Percentiles rank a stretch among this genome's conserved stretches.
These are phyloP conservation scores for Megalops atlanticus DNA, from an alignment of 2,113 vertebrate species.

Conservation along the genomic window DNA sequence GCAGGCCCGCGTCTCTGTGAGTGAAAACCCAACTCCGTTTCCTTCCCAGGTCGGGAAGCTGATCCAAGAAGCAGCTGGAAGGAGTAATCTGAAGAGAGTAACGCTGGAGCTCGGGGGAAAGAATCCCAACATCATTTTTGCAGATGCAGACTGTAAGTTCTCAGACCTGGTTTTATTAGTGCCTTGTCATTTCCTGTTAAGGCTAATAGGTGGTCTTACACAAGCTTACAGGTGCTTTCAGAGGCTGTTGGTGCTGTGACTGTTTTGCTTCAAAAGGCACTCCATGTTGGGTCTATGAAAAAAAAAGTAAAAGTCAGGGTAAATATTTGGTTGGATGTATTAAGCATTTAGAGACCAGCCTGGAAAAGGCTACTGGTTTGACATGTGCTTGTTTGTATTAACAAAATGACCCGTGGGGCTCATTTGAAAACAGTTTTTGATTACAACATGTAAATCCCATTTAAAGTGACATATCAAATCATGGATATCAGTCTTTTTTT, in stretches of 20 bases:
- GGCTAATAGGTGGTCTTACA: conserved; percentile 35
- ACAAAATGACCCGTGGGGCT: too few relatives aligned
- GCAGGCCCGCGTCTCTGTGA: conserved; percentile 50
- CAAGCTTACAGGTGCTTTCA: conserved; percentile 15
- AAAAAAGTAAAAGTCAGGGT: not conserved
- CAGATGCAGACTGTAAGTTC: conserved; percentile 96
- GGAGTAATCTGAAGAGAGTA: conserved; percentile 97
- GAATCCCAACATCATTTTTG: conserved; percentile 98
- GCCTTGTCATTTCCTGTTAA: conserved; percentile 20
- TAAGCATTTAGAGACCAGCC: not conserved
- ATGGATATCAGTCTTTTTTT: too few relatives aligned
- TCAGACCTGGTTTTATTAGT: conserved; percentile 40
- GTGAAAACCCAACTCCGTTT: conserved; percentile 65
- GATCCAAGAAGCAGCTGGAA: conserved; percentile 98
- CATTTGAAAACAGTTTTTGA: too few relatives aligned
- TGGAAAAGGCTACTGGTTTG: not conserved
- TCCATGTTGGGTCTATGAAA: not conserved
- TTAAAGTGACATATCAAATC: not conserved
- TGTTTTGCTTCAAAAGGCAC: not conserved
- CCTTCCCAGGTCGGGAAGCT: conserved; percentile 90
- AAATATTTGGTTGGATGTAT: not conserved
- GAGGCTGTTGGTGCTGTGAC: not conserved
- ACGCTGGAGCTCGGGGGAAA: conserved; percentile 98
- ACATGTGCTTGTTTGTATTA: conserved; percentile 24
- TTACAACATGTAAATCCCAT: too few relatives aligned